Base-by-base conservation (phyloP, 2,888 invertebrate species). In the Strigamia maritima region DNA sequence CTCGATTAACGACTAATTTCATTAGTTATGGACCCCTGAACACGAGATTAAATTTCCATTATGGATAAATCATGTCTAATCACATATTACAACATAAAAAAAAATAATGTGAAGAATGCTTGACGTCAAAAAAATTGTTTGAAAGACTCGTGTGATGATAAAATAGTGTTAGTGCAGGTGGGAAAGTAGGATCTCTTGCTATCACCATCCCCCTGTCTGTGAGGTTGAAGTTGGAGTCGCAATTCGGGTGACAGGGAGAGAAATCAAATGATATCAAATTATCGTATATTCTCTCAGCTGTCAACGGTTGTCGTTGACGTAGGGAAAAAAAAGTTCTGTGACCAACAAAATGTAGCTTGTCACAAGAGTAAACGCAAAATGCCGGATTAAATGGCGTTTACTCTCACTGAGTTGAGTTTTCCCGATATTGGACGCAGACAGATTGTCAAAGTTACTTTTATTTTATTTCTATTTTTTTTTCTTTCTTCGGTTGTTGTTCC, bases 211-310 rank as follows among this genome's bases (percentile, higher is more conserved):
- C 54, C 16, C 54, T 54, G 19, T 54, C 54, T 54, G 54, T 2
- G 22, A 54, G 54, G 54, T 54, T 54, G 54, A 54, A 54, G 54
- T 54, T 54, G 22, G 19, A 54, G 54, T 54, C n/a, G 54, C 54
- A 54, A 54, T 54, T 54, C 54, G 54, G 54, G 19, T 54, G 54
- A 54, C 54, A 54, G 54, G 54, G 22, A 54, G 54, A 54, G 54
- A 54, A 54, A 54, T 54, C 54, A 54, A 54, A 54, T 19, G 54
- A 54, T 54, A 54, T 54, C 54, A 54, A 54, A 54, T 54, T 54
- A 54, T 54, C 54, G 54, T 54, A 54, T 54, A 54, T 54, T 54
- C 54, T 54, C 54, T 54, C 54, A 54, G 54, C 54, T 54, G 54
- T 54, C 54, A 54, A 54, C 54, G 54, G 54, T 54, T 54, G 54